Base-by-base conservation (phyloP, 2,797 vertebrate species). In the Neostethus bicornis region DNA sequence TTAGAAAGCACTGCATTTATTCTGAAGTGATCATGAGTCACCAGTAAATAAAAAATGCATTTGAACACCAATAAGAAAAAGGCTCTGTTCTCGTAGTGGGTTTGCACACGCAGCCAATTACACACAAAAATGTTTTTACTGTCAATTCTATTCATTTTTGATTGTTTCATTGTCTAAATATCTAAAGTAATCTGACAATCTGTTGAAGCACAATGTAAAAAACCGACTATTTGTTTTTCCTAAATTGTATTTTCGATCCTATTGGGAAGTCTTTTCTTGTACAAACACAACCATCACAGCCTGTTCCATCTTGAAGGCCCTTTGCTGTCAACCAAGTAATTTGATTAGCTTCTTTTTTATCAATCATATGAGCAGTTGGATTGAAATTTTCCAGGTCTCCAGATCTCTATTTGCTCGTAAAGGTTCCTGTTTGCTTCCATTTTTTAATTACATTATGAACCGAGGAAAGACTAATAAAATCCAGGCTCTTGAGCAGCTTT, bases 261-360 rank as follows among this genome's bases (percentile, higher is more conserved):
- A n/a, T n/a, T n/a, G n/a, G n/a, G n/a, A n/a, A n/a, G n/a, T n/a
- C n/a, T n/a, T n/a, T n/a, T n/a, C n/a, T n/a, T n/a, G n/a, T n/a
- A n/a, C n/a, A n/a, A 7, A 2, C 5, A n/a, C 34, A 6, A 37
- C n/a, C n/a, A 37, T 37, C 35, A 2, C 35, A 35, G 34, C 16
- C 14, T 35, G 2, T 35, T 37, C 3, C 37, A 16, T 16, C n/a
- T 34, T 16, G 34, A 37, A 37, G n/a, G 39, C 21, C 5, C 14
- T 42, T 21, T 23, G 20, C 20, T 39, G 17, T 19, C 39, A 42
- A 42, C 42, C 20, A 23, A 41, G 38, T 41, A 12, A 21, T 42
- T 42, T 7, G 39, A 42, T 42, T 23, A 42, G 19, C 11, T 42
- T 42, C 13, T 23, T 42, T 20, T n/a, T 37, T 37, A 37, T 37